Evolutionary conservation across 2,113 vertebrate species (phyloP).

Genomic region (Centropus unirufus): DNA sequence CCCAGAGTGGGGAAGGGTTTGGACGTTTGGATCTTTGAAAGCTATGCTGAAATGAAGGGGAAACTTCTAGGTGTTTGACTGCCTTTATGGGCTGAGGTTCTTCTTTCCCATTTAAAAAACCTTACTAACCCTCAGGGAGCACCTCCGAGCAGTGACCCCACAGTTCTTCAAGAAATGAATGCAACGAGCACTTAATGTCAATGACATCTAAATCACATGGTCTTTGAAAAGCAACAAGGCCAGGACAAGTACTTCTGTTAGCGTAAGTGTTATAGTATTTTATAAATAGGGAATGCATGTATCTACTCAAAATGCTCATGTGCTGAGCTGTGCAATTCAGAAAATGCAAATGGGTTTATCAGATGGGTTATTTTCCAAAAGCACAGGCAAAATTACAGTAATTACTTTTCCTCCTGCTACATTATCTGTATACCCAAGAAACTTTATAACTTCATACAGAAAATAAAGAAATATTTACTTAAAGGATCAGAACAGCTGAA

Average conservation of each 20-base stretch:
- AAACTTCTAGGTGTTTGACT: background rate
- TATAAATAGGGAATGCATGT: background rate
- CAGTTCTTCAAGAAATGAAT: background rate
- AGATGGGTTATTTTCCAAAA: conserved; percentile 65
- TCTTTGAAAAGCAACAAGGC: background rate
- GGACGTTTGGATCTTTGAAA: background rate
- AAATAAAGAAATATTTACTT: conserved; percentile 69
- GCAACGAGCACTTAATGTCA: background rate
- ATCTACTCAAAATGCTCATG: background rate
- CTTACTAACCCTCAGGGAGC: background rate
- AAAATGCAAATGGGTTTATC: conserved; percentile 58
- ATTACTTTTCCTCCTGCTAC: conserved; percentile 55
- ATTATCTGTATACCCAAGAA: conserved; percentile 66
- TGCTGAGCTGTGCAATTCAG: conserved; percentile 40
- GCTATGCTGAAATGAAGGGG: background rate
- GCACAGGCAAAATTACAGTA: conserved; percentile 50
- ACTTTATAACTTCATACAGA: conserved; percentile 35
- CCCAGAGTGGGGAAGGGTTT: background rate
- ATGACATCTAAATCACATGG: background rate
- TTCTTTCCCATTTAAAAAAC: background rate
- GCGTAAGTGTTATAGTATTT: background rate
- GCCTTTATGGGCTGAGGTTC: background rate
- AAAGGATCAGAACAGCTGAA: conserved; percentile 34
- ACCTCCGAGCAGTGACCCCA: background rate
- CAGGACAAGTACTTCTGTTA: background rate